Evolutionary conservation across 2,797 vertebrate species (phyloP).

Genomic region (Tenualosa thibaudeaui): DNA sequence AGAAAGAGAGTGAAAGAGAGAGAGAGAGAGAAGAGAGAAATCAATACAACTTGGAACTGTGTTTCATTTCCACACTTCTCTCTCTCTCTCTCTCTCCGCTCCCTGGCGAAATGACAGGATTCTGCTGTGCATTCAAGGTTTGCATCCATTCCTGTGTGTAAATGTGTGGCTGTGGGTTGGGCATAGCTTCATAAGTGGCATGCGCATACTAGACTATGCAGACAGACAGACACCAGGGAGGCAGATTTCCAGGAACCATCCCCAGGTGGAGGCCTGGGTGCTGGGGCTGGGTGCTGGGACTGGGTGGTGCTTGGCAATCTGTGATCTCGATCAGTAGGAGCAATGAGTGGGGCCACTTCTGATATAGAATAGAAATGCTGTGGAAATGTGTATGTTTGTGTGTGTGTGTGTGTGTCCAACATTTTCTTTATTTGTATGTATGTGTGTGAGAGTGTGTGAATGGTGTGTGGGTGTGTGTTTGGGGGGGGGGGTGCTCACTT

Average conservation of each 20-base stretch:
- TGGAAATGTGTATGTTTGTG: neutral
- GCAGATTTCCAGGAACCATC: neutral
- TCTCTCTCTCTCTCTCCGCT: neutral
- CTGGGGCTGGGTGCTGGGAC: neutral
- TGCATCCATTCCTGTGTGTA: neutral
- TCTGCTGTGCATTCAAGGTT: neutral
- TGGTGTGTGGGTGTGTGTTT: neutral
- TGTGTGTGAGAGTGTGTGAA: neutral
- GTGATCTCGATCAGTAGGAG: conserved; percentile 17
- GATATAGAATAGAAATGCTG: conserved; percentile 33
- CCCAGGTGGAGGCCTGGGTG: neutral
- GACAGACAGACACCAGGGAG: no score
- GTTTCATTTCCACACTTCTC: neutral
- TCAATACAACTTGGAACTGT: conserved; percentile 34
- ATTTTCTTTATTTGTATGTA: neutral
- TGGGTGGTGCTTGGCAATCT: neutral
- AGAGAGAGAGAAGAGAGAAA: conserved; percentile 49
- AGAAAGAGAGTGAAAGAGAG: conserved; percentile 42
- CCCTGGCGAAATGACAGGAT: conserved; percentile 36
- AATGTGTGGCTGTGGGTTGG: neutral
- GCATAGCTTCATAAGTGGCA: neutral
- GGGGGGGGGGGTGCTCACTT: conserved; percentile 1
- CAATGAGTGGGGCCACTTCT: conserved; percentile 23
- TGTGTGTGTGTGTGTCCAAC: neutral
- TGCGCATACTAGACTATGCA: neutral